A percentile compares a stretch with the other conserved stretches of the same genome.
Conservation (phyloP, 1,140 invertebrate species). For the Oreohelix idahoensis region DNA sequence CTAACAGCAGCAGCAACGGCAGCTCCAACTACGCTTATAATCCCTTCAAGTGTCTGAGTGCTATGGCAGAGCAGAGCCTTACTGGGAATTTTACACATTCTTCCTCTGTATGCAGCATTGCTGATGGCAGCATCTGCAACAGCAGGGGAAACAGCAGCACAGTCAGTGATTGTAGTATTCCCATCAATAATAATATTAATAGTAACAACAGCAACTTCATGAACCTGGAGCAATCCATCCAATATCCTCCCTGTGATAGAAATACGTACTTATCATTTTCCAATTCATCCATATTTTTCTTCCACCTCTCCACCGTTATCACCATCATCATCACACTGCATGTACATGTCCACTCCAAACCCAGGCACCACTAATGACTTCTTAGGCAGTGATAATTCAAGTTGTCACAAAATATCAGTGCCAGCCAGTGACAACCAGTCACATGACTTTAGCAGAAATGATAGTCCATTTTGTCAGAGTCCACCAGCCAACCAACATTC, state of each 20-base stretch:
- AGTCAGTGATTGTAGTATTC: background rate
- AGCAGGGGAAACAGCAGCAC: background rate
- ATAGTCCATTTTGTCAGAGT: background rate
- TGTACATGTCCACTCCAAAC: background rate
- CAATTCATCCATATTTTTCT: slow-evolving; percentile 20
- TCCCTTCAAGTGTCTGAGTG: slow-evolving; percentile 44
- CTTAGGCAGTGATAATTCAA: background rate
- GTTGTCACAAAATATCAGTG: background rate
- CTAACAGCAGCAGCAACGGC: background rate
- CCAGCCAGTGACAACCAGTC: background rate
- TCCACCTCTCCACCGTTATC: slow-evolving; percentile 17
- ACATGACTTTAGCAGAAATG: background rate
- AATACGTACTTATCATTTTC: slow-evolving; percentile 11
- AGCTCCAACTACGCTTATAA: slow-evolving; percentile 26
- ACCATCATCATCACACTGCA: slow-evolving; percentile 27
- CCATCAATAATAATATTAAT: slow-evolving; percentile 16
- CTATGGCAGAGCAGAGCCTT: slow-evolving; percentile 46
- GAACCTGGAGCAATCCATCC: background rate
- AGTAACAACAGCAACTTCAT: slow-evolving; percentile 13
- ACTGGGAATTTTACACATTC: slow-evolving; percentile 37
- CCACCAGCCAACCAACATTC: background rate
- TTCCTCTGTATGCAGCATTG: background rate
- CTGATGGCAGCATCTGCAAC: background rate
- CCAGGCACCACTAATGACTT: background rate
- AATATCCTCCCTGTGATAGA: slow-evolving; percentile 4